Percentiles rank a stretch among this genome's conserved stretches.
Evolutionary conservation across 1,140 invertebrate genomes (phyloP).

Genomic region (Zaprionus davidi): DNA sequence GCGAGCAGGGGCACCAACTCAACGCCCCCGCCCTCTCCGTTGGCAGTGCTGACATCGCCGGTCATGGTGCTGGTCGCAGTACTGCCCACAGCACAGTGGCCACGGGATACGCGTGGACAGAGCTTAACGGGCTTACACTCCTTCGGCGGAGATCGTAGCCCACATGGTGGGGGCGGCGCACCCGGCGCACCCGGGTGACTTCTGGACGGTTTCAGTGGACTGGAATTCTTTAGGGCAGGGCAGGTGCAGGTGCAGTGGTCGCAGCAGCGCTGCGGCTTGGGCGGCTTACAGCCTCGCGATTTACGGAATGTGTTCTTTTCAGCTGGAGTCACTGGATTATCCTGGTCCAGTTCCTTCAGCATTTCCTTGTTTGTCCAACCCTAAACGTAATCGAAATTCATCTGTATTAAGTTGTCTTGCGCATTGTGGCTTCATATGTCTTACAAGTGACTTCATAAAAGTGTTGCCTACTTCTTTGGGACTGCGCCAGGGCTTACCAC

Average conservation of each 20-base stretch:
- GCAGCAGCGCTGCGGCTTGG: slow-evolving; percentile 70
- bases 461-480: slow-evolving; percentile 86
- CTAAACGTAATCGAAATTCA: slow-evolving; percentile 26
- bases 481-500: slow-evolving; percentile 87
- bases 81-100: slow-evolving; percentile 48
- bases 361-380: slow-evolving; percentile 83
- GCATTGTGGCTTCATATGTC: slow-evolving; percentile 13
- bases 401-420: slow-evolving; percentile 1
- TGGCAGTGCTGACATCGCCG: slow-evolving; percentile 41
- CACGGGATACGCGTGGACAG: slow-evolving; percentile 59
- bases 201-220: slow-evolving; percentile 40
- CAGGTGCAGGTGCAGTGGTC: slow-evolving; percentile 77
- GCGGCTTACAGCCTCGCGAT: slow-evolving; percentile 47
- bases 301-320: slow-evolving; percentile 79
- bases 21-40: slow-evolving; percentile 84
- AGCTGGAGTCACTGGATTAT: slow-evolving; percentile 76
- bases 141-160: slow-evolving; percentile 49
- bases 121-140: slow-evolving; percentile 63
- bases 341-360: slow-evolving; percentile 81
- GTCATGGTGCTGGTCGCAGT: slow-evolving; percentile 56
- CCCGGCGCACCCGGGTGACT: slow-evolving; percentile 25
- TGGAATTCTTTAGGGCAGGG: slow-evolving; percentile 52
- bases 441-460: slow-evolving; percentile 88
- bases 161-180: slow-evolving; percentile 36
- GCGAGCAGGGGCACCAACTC: slow-evolving; percentile 88